Base-by-base conservation (phyloP, 2,797 vertebrate species). In the Poecile montanus region DNA sequence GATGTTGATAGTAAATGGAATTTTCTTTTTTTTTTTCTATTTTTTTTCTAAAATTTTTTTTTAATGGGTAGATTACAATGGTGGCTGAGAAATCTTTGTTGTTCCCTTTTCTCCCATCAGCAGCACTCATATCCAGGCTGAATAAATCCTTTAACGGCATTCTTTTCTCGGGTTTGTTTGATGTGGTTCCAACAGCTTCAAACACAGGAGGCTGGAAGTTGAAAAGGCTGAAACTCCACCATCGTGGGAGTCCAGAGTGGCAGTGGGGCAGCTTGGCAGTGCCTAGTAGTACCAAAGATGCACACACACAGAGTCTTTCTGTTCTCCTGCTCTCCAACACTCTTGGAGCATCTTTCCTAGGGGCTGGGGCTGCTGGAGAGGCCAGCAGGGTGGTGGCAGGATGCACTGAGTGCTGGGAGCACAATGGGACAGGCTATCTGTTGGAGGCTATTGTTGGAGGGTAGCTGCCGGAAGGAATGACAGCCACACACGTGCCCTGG, bases 121-220 rank as follows among this genome's bases (percentile, higher is more conserved):
- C 91, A 92, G 93, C 95, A 95, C 91, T 95, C 92, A 94, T 68
- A 96, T 30, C 75, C 95, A 96, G 93, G 82, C 93, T 97, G 97
- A 97, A 95, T 96, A 97, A 97, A 97, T 96, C 96, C 88, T 96
- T 95, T 79, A 36, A 83, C 68, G 3, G 45, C 68, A 79, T 97
- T 97, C 94, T 97, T 97, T 96, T 88, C 95, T 94, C 2, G 0
- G 66, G 47, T 45, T 54, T 4, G 70, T 97, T 97, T 98, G 97
- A 97, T 97, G 97, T 95, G 48, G 63, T 94, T 97, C 97, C 97
- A 98, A 86, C 75, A 95, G 94, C 93, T 96, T 96, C 97, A 97
- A 96, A 98, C 88, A 91, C 65, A 71, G 75, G 91, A 96, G 91
- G 29, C 82, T 97, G 88, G 48, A 84, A 96, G 72, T 94, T 71